phyloP scores from a whole-genome alignment of 2,888 invertebrate species.

The Watsonalla binaria region DNA sequence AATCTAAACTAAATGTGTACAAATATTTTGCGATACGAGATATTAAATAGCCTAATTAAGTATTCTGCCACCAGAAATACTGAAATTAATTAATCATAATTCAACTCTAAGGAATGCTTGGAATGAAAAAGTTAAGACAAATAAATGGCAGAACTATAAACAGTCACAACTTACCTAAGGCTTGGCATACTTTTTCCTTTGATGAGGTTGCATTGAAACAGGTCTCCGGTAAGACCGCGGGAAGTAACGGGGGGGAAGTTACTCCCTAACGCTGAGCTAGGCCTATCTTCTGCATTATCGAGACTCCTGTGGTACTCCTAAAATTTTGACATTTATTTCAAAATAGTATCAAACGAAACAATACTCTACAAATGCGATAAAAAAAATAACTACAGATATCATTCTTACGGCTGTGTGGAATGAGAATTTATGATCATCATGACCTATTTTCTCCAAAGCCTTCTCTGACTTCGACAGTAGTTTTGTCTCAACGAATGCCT shows the following conservation, averaged over 20 bases:
- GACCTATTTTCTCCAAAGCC: slow-evolving; percentile 92
- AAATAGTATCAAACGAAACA: slow-evolving; percentile 5
- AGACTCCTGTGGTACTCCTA: slow-evolving; percentile 91
- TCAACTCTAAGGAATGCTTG: neutral
- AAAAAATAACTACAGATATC: slow-evolving; percentile 79
- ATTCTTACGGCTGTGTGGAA: slow-evolving; percentile 78
- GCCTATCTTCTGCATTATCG: slow-evolving; percentile 88
- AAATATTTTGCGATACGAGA: neutral
- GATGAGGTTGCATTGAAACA: slow-evolving; percentile 83
- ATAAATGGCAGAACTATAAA: neutral
- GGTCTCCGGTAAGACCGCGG: slow-evolving; percentile 62
- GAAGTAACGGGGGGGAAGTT: slow-evolving; percentile 80
- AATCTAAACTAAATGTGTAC: no score
- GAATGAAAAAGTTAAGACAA: slow-evolving; percentile 8
- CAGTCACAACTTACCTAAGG: slow-evolving; percentile 83
- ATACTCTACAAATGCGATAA: slow-evolving; percentile 17
- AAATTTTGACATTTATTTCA: slow-evolving; percentile 19
- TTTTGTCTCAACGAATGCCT: slow-evolving; percentile 95
- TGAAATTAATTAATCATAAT: slow-evolving; percentile 3
- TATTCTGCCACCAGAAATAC: neutral
- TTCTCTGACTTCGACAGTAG: slow-evolving; percentile 94
- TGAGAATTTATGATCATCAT: slow-evolving; percentile 83
- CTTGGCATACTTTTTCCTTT: slow-evolving; percentile 99
- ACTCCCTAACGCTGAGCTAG: slow-evolving; percentile 83
- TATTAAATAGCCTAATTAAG: neutral